A percentile compares a stretch with the other conserved stretches of the same genome.
phyloP scores from a whole-genome alignment of 2,797 vertebrate genomes.

The Pelodytes ibericus region DNA sequence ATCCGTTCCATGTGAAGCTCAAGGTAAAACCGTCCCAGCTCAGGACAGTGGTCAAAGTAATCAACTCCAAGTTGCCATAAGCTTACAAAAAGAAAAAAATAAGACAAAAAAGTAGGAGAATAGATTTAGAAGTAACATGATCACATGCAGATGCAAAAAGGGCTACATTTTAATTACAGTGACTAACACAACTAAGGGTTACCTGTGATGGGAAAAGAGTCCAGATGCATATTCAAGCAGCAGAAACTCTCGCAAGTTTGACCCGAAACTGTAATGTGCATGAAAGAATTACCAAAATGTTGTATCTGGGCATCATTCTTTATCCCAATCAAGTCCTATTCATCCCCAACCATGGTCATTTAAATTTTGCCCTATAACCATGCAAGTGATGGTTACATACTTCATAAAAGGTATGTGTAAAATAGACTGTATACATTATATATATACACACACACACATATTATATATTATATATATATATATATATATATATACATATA shows the following conservation, averaged over 20 bases:
- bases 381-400: no score
- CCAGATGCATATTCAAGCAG: constrained; percentile 93
- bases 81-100: constrained; percentile 65
- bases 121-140: neutral
- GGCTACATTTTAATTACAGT: no score
- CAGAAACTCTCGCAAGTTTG: constrained; percentile 95
- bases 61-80: constrained; percentile 95
- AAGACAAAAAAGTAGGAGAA: neutral
- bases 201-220: constrained; percentile 96
- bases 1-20: constrained; percentile 92
- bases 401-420: no score
- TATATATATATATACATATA: no score
- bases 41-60: constrained; percentile 93
- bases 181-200: constrained; percentile 33
- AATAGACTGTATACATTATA: no score
- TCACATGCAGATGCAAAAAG: neutral
- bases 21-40: constrained; percentile 87
- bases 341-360: no score
- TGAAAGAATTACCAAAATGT: no score
- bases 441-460: no score
- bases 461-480: no score
- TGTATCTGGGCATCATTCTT: no score
- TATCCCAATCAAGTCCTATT: no score
- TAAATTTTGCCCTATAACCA: no score
- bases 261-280: constrained; percentile 82